Base-by-base conservation (phyloP, 2,888 invertebrate species). In the Mythimna ferrago region DNA sequence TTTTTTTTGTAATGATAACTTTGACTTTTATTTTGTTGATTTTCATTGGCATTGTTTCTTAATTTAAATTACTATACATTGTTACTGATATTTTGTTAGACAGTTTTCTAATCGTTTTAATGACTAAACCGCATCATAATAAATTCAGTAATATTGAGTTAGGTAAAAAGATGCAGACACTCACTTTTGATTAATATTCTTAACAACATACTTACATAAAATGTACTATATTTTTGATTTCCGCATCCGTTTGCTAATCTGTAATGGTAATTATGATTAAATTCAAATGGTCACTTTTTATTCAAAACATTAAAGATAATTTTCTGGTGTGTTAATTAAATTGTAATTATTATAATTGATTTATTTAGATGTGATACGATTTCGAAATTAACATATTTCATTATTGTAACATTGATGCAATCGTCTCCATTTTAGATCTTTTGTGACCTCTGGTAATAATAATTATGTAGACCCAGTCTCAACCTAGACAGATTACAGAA, bases 291-390 rank as follows among this genome's bases (percentile, higher is more conserved):
- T 38, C 19, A 51, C 10, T 3, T 41, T 76, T 60, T 60, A 35
- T 53, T 35, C 2, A n/a, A 38, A 41, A 26, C 41, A 48, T 66
- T 57, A 10, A 21, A 19, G 5, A 67, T 48, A 10, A n/a, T 76
- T 48, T 60, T 38, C 35, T 14, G 10, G 9, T 9, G 21, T 14
- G 16, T 10, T 11, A 32, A n/a, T 38, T 7, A 3, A 2, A 48
- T 62, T 63, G 4, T 11, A 48, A 11, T 26, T 48, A 16, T 6
- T 48, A 48, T 48, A 19, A 64, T 77, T 51, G 48, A 61, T 62
- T 61, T 62, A 70, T 72, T 79, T 16, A 48, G 64, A 79, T 71
- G 48, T 11, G 63, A 71, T 60, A 21, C 48, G 64, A 54, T 79
- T 78, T 70, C 35, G 71, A 78, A 75, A 74, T 54, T 6, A 56